These are phyloP conservation scores for Aplochiton taeniatus DNA, from an alignment of 2,797 vertebrate species.

Conservation along the genomic window DNA sequence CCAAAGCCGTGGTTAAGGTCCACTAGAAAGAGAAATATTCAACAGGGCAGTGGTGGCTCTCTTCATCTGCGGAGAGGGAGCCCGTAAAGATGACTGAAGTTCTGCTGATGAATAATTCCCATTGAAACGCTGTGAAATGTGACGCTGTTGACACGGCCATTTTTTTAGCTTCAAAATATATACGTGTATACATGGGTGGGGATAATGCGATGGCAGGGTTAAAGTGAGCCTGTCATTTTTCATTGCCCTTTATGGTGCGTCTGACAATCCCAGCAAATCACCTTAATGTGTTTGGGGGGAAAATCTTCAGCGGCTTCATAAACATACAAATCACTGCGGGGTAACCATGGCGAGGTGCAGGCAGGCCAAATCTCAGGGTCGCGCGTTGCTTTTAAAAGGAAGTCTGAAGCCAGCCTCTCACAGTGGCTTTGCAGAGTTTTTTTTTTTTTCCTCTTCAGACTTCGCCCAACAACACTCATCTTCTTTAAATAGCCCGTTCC, in stretches of 20 bases:
- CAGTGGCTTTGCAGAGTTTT: too few species aligned
- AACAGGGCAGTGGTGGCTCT: slow-evolving; percentile 31
- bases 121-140: slow-evolving; percentile 56
- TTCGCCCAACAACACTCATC: slow-evolving; percentile 29
- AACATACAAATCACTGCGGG: slow-evolving; percentile 9
- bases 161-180: slow-evolving; percentile 31
- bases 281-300: background rate
- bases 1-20: slow-evolving; percentile 45
- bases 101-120: slow-evolving; percentile 69
- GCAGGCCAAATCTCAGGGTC: background rate
- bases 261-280: background rate
- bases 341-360: slow-evolving; percentile 1
- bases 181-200: slow-evolving; percentile 26
- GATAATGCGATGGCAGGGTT: slow-evolving; percentile 11
- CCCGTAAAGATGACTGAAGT: slow-evolving; percentile 53
- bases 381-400: slow-evolving; percentile 19
- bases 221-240: slow-evolving; percentile 12
- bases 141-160: slow-evolving; percentile 49
- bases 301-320: slow-evolving; percentile 8
- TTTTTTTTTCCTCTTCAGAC: slow-evolving; percentile 44
- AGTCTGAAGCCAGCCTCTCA: too few species aligned
- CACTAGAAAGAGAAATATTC: slow-evolving; percentile 75
- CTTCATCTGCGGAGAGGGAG: slow-evolving; percentile 37
- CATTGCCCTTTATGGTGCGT: background rate
- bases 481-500: slow-evolving; percentile 26